phyloP scores from a whole-genome alignment of 2,797 vertebrate species.

The Cossypha heuglini region DNA sequence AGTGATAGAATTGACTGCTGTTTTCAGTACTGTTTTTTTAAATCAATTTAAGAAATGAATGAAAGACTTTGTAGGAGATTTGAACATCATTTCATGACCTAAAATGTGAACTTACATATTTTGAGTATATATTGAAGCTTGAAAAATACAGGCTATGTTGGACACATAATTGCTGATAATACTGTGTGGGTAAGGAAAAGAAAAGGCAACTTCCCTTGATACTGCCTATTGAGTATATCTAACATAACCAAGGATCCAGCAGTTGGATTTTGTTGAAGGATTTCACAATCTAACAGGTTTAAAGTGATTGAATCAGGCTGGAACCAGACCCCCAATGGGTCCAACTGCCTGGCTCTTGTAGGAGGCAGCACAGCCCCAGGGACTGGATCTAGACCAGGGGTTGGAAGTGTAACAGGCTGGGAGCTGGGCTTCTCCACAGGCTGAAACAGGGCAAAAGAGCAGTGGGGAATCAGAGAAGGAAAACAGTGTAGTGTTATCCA shows the following conservation, averaged over 20 bases:
- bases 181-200: background rate
- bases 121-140: background rate
- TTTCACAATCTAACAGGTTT: background rate
- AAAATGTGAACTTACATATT: background rate
- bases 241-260: background rate
- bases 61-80: background rate
- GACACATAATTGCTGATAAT: background rate
- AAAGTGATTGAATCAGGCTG: background rate
- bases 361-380: background rate
- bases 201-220: background rate
- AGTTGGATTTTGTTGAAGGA: background rate
- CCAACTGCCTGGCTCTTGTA: background rate
- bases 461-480: background rate
- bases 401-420: background rate
- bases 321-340: rapidly evolving
- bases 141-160: background rate
- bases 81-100: background rate
- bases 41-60: background rate
- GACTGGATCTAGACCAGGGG: background rate
- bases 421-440: background rate
- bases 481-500: background rate
- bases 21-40: background rate
- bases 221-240: background rate
- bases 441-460: background rate
- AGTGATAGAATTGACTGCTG: background rate